phyloP scores from a whole-genome alignment of 2,797 vertebrate species.

The Nyctalus aviator region DNA sequence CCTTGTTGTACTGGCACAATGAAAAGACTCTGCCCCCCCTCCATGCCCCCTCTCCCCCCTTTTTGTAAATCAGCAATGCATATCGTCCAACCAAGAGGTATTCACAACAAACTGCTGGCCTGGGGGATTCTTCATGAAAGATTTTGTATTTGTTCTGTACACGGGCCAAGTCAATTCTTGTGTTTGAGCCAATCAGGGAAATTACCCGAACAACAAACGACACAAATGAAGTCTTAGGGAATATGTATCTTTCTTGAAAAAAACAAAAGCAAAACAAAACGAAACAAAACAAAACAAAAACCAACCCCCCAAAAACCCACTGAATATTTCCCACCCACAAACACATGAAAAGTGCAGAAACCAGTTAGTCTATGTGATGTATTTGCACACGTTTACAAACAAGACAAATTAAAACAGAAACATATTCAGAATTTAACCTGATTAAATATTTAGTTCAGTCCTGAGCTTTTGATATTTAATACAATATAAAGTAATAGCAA shows the following conservation, averaged over 20 bases:
- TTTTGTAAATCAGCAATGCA: not conserved
- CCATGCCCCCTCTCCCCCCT: not conserved
- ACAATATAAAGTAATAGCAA: conserved; percentile 85
- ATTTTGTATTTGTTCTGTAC: conserved; percentile 51
- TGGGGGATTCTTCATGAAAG: conserved; percentile 30
- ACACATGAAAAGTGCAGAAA: conserved; percentile 89
- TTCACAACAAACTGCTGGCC: not conserved
- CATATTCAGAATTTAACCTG: conserved; percentile 89
- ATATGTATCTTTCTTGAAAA: conserved; percentile 85
- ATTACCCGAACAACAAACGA: conserved; percentile 62
- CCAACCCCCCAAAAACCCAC: not conserved
- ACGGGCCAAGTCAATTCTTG: conserved; percentile 65
- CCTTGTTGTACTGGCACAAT: not conserved
- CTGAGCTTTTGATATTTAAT: conserved; percentile 90
- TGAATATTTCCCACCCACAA: conserved; percentile 86
- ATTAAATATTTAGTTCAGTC: conserved; percentile 92
- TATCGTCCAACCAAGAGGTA: not conserved
- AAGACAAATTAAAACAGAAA: conserved; percentile 88
- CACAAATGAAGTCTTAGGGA: conserved; percentile 77
- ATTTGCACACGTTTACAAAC: conserved; percentile 86
- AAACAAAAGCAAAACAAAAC: not conserved
- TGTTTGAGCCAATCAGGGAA: conserved; percentile 64
- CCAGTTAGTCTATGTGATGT: conserved; percentile 87
- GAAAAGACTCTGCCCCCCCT: not conserved
- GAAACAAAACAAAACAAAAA: conserved; percentile 65